Evolutionary conservation across 2,113 vertebrate species (phyloP), one percentile per base, ranked within the genome.

Genomic region (Neotoma lepida): DNA sequence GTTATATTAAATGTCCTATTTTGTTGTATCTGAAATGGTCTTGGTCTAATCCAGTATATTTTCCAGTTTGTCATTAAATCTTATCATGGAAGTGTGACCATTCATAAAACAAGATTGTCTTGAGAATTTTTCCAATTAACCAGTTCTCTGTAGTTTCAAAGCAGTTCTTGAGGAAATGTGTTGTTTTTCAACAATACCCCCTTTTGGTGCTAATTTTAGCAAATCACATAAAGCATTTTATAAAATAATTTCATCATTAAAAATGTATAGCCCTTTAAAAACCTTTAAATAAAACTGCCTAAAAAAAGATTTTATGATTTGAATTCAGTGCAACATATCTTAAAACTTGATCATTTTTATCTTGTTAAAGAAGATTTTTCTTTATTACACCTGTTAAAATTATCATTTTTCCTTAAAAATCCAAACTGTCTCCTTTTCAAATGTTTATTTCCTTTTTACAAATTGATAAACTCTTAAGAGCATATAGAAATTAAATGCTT

Each of bases 11-110:
- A 93, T 93, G 61, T 71, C 64, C 41, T 66, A 44, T 86, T 95
- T 93, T 94, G 7, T 91, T 91, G 63, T 96, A 54, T 91, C 94
- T 91, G 85, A 96, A 95, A 90, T 96, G 88, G 61, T 86, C 94
- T 94, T 92, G 56, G 89, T 76, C 56, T 54, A 91, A 92, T 84
- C 88, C 80, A 95, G 39, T 78, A 93, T 70, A 90, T 90, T 95
- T 97, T 97, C 89, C 77, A 93, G 20, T 92, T 96, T 94, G 93
- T 94, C 78, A 87, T 91, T 93, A 93, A 96, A 90, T 56, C 88
- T 90, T 84, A 89, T 96, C 92, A 92, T 95, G 94, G 76, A 92
- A 97, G 90, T 94, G 88, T 95, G 86, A 93, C 88, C 93, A 89
- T 92, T 97, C 86, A 76, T 70, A 88, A 94, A 92, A 82, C 92